Evolutionary conservation across 2,888 invertebrate species (phyloP).

Genomic region (Rotaria sp.): DNA sequence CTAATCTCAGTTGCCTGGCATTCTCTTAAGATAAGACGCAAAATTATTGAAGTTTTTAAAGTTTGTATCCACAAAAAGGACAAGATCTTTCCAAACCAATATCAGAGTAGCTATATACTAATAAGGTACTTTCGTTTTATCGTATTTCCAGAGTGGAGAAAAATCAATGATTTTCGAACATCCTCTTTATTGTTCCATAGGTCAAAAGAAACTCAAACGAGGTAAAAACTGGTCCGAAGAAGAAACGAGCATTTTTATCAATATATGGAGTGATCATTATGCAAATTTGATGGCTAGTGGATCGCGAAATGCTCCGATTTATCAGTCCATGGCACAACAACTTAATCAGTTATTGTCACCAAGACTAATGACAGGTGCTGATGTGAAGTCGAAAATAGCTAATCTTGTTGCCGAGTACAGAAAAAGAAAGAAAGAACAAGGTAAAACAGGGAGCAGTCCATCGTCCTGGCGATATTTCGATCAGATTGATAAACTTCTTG

Average conservation of each 20-base stretch:
- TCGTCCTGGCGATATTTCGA: neutral
- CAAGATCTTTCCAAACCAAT: too few species aligned
- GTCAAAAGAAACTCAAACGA: neutral
- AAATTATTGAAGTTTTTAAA: too few species aligned
- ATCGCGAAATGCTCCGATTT: neutral
- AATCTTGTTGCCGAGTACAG: neutral
- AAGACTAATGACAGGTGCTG: neutral
- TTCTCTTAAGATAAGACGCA: too few species aligned
- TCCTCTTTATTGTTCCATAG: neutral
- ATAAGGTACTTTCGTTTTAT: too few species aligned
- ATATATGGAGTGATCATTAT: neutral
- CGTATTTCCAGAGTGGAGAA: too few species aligned
- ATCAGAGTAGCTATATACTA: too few species aligned
- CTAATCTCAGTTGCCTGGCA: too few species aligned
- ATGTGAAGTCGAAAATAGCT: neutral
- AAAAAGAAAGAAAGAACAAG: neutral
- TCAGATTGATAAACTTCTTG: neutral
- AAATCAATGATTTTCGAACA: too few species aligned
- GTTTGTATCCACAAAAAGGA: too few species aligned
- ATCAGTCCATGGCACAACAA: neutral
- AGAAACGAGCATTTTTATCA: neutral
- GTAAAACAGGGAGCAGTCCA: neutral
- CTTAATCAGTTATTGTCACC: neutral
- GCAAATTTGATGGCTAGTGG: neutral
- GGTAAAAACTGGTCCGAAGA: neutral